phyloP scores from a whole-genome alignment of 2,888 invertebrate species.

The Rhopalosiphum nymphaeae region DNA sequence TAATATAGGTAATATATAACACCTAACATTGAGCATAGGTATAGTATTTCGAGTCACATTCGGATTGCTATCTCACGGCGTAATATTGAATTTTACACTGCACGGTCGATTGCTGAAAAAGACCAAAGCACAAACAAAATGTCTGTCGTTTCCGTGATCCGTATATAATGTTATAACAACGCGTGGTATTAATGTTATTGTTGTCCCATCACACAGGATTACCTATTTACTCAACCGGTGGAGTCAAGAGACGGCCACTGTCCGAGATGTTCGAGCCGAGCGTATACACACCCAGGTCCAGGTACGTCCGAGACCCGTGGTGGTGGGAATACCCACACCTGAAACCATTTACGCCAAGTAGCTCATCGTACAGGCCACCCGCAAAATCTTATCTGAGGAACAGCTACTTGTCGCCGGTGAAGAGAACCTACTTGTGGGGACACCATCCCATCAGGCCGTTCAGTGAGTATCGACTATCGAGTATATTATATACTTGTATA shows the following conservation, averaged over 20 bases:
- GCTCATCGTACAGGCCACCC: slow-evolving; percentile 70
- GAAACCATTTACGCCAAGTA: slow-evolving; percentile 79
- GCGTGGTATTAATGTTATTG: background rate
- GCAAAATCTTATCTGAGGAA: slow-evolving; percentile 83
- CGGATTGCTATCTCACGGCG: background rate
- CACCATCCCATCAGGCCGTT: slow-evolving; percentile 91
- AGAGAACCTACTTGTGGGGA: slow-evolving; percentile 91
- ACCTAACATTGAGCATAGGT: background rate
- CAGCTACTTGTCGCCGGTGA: slow-evolving; percentile 91
- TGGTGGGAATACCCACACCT: slow-evolving; percentile 88
- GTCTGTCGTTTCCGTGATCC: background rate
- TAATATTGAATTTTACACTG: no score
- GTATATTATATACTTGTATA: background rate
- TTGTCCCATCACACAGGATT: slow-evolving; percentile 72
- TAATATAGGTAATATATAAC: no score
- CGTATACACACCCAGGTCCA: slow-evolving; percentile 82
- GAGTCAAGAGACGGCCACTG: slow-evolving; percentile 74
- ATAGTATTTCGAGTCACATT: background rate
- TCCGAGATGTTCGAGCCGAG: slow-evolving; percentile 84
- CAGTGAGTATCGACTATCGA: slow-evolving; percentile 77
- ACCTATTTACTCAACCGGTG: slow-evolving; percentile 80
- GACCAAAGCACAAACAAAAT: background rate
- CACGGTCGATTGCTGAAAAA: background rate
- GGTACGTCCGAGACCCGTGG: slow-evolving; percentile 87
- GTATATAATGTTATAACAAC: background rate